A percentile compares a stretch with the other conserved stretches of the same genome.
These are phyloP conservation scores for Cinclus mexicanus DNA, from an alignment of 2,113 vertebrate species.

Conservation along the genomic window DNA sequence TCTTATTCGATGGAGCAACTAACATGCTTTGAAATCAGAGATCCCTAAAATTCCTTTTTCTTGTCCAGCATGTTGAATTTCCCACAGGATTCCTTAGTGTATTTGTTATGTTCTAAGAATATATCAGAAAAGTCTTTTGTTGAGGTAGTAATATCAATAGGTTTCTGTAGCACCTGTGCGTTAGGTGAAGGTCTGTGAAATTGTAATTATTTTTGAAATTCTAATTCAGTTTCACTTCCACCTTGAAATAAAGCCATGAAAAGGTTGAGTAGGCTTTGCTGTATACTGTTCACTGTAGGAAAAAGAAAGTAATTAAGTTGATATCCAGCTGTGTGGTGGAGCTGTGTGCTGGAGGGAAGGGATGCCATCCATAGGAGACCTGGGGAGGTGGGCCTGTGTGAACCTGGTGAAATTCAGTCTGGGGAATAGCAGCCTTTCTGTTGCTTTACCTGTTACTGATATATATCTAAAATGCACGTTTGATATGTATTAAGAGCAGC, in stretches of 20 bases:
- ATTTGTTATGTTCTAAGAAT: neutral
- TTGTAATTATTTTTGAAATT: slow-evolving; percentile 38
- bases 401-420: neutral
- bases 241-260: slow-evolving; percentile 19
- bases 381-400: neutral
- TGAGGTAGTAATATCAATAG: neutral
- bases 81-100: neutral
- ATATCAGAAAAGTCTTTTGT: neutral
- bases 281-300: neutral
- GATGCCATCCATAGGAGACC: neutral
- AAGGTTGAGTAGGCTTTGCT: neutral
- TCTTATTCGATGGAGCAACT: neutral
- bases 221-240: slow-evolving; percentile 39
- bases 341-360: neutral
- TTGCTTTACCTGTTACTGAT: neutral
- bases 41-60: neutral
- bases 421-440: neutral
- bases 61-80: neutral
- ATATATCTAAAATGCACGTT: neutral
- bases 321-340: neutral
- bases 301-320: neutral
- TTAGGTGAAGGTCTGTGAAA: neutral
- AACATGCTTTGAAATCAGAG: neutral
- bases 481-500: neutral
- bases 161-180: neutral